Evolutionary conservation across 1,140 invertebrate genomes (phyloP).

Genomic region (Hyles vespertilio): DNA sequence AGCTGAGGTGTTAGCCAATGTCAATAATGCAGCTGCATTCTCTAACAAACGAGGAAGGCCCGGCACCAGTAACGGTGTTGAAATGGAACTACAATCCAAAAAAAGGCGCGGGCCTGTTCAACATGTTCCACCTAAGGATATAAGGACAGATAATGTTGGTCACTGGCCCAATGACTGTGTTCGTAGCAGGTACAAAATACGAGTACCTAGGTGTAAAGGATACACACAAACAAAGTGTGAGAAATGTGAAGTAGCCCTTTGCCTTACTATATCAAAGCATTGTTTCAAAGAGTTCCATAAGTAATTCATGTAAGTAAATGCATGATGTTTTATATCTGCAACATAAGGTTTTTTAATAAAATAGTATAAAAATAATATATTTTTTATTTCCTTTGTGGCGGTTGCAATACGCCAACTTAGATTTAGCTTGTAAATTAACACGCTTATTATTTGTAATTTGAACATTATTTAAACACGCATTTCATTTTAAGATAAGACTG

Average conservation of each 20-base stretch:
- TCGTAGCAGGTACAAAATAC: constrained; percentile 15
- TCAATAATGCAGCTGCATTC: constrained; percentile 15
- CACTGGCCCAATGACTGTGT: constrained; percentile 13
- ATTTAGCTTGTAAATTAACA: too few relatives aligned
- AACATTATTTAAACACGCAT: too few relatives aligned
- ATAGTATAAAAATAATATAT: constrained; percentile 5
- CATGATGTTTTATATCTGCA: constrained; percentile 4
- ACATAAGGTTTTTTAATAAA: constrained; percentile 4
- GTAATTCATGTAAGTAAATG: constrained; percentile 1
- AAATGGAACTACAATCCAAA: constrained; percentile 15
- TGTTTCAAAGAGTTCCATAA: constrained; percentile 5
- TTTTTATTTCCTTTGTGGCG: background rate
- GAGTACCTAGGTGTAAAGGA: constrained; percentile 11
- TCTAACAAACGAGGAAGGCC: constrained; percentile 18
- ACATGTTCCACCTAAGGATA: constrained; percentile 17
- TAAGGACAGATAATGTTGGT: constrained; percentile 20
- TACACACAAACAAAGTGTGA: constrained; percentile 7
- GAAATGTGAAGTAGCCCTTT: constrained; percentile 6
- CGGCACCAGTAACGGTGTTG: constrained; percentile 14
- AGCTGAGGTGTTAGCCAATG: constrained; percentile 10
- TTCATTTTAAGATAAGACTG: too few relatives aligned
- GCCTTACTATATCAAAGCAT: background rate
- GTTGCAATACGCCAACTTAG: too few relatives aligned
- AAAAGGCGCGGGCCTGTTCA: constrained; percentile 16
- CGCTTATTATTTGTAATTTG: too few relatives aligned